These are phyloP conservation scores for Intellagama lesueurii DNA, from an alignment of 2,797 vertebrate species.

Conservation along the genomic window DNA sequence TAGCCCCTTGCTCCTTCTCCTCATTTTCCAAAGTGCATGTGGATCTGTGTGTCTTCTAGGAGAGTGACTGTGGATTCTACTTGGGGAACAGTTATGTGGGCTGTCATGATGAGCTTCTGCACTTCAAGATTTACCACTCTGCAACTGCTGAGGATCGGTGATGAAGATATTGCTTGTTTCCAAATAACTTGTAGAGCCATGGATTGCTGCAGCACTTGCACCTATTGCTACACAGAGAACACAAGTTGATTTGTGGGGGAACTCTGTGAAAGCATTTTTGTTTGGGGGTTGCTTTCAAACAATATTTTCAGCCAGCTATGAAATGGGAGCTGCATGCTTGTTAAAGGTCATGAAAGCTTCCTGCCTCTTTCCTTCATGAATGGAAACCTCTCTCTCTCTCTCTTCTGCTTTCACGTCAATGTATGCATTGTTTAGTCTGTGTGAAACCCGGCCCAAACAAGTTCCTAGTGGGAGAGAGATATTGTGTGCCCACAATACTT, in stretches of 20 bases:
- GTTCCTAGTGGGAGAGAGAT: slow-evolving; percentile 40
- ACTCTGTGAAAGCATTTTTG: slow-evolving; percentile 22
- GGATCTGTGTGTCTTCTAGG: too few relatives aligned
- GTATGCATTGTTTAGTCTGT: slow-evolving; percentile 63
- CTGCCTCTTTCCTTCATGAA: slow-evolving; percentile 51
- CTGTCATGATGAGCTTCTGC: neutral
- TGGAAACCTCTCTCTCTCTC: slow-evolving; percentile 49
- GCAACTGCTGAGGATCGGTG: neutral
- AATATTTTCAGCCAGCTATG: slow-evolving; percentile 42
- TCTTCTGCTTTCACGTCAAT: slow-evolving; percentile 51
- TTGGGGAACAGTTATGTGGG: neutral
- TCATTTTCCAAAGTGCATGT: too few relatives aligned
- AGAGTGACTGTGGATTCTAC: too few relatives aligned
- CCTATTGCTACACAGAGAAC: slow-evolving; percentile 20
- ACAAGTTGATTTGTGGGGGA: slow-evolving; percentile 27
- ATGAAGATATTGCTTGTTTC: neutral
- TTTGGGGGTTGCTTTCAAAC: neutral
- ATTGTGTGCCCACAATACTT: neutral
- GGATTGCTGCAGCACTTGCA: neutral
- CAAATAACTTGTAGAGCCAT: neutral
- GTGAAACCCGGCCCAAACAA: slow-evolving; percentile 32
- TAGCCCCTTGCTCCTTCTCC: too few relatives aligned
- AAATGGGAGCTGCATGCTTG: slow-evolving; percentile 53
- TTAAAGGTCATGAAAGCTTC: slow-evolving; percentile 63
- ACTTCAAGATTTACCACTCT: neutral